Base-by-base conservation (phyloP, 2,888 invertebrate species). In the Folsomia candida region DNA sequence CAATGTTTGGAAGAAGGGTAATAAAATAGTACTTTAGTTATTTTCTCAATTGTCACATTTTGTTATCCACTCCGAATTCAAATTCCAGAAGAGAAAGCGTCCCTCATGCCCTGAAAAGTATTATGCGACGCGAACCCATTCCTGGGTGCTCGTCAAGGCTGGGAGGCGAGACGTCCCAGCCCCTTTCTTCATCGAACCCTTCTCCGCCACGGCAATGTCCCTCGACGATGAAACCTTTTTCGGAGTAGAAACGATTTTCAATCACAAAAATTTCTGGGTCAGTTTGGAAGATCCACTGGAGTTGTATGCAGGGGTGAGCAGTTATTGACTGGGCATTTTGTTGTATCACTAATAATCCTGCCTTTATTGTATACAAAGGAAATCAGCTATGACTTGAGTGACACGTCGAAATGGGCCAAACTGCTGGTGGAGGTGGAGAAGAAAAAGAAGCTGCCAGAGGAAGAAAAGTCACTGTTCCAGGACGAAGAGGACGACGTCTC, bases 231-330 rank as follows among this genome's bases (percentile, higher is more conserved):
- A 85, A 1, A 85, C 88, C 72, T 95, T 93, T 80, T 87, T 90
- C 29, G 88, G 90, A 0, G 86, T 96, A 2, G 94, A 96, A 81
- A 90, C 90, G 77, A 83, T 95, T 65, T 97, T 95, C 89, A 94
- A 94, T 81, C 85, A 94, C 81, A 85, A 87, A 65, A 96, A 97
- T 83, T 95, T 92, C 82, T 93, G 91, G 86, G 89, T 89, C 75
- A 79, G 79, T 59, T 70, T 77, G 29, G 77, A 80, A 81, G 73
- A 76, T n/a, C 72, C 61, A 2, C 28, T 59, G 2, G 61, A 62
- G 47, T 47, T 47, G 9, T 47, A 47, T 18, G 47, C 47, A 11
- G 47, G 47, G 47, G n/a, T n/a, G n/a, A n/a, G n/a, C n/a, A n/a
- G n/a, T n/a, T n/a, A n/a, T n/a, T n/a, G n/a, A n/a, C n/a, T n/a